Base-by-base conservation (phyloP, 2,888 invertebrate genomes). In the Nemapogon koenigi region DNA sequence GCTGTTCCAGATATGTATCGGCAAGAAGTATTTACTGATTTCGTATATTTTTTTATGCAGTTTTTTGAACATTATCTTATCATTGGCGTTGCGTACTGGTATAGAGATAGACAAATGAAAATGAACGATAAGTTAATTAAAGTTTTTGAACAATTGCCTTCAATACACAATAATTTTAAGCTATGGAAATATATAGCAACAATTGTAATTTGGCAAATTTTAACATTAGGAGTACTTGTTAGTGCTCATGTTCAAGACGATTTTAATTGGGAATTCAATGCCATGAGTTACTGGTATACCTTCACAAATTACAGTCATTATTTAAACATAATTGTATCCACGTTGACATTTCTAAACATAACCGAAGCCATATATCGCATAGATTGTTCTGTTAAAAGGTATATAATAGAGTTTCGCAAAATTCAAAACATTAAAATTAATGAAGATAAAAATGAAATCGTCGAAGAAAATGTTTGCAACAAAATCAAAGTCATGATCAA, bases 351-450 rank as follows among this genome's bases (percentile, higher is more conserved):
- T 33, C 19, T 4, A 6, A 18, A 33, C 13, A 33, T 33, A 4
- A 19, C 33, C 2, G 33, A 33, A 8, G 11, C 18, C 3, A 11
- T 33, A 19, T 8, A 13, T 19, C 11, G 19, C 19, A 3, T 33
- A 8, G 19, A 33, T 19, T 13, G 13, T n/a, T 6, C 2, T 11
- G 33, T 33, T 2, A n/a, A n/a, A n/a, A n/a, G n/a, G n/a, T n/a
- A n/a, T n/a, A n/a, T n/a, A n/a, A n/a, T n/a, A n/a, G n/a, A n/a
- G n/a, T n/a, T n/a, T n/a, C n/a, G n/a, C n/a, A n/a, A n/a, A n/a
- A n/a, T n/a, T n/a, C n/a, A 33, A 11, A 11, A 19, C 7, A 33
- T 33, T 33, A 22, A 22, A 22, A 22, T 22, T 22, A 22, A 22
- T 22, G n/a, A n/a, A n/a, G n/a, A n/a, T n/a, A n/a, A n/a, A n/a